Conservation (phyloP, 2,888 invertebrate species). For the Carpatolechia fugitivella region DNA sequence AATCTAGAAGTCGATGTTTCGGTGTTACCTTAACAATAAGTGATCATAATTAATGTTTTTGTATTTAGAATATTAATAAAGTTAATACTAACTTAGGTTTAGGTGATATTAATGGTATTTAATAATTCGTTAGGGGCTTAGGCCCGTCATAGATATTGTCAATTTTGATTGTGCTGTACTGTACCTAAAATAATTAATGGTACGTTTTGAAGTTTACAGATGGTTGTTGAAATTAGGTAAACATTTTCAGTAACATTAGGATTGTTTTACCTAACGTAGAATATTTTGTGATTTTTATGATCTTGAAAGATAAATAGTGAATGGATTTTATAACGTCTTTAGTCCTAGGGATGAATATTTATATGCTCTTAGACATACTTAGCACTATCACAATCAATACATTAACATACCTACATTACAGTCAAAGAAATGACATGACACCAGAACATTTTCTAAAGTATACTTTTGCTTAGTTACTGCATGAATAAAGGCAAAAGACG, state of each 20-base stretch:
- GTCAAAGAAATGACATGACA: slow-evolving; percentile 53
- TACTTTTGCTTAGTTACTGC: slow-evolving; percentile 35
- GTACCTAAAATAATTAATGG: slow-evolving; percentile 53
- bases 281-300: slow-evolving; percentile 35
- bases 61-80: slow-evolving; percentile 27
- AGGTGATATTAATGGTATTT: slow-evolving; percentile 49
- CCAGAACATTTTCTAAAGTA: slow-evolving; percentile 37
- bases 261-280: slow-evolving; percentile 35
- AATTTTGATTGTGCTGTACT: slow-evolving; percentile 53
- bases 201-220: slow-evolving; percentile 72
- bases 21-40: slow-evolving; percentile 27
- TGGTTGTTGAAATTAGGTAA: slow-evolving; percentile 73
- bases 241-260: slow-evolving; percentile 58
- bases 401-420: slow-evolving; percentile 58
- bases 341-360: slow-evolving; percentile 38
- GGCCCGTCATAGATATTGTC: slow-evolving; percentile 47
- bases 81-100: slow-evolving; percentile 33
- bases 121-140: slow-evolving; percentile 61
- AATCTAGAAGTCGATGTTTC: slow-evolving; percentile 38
- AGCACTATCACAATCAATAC: slow-evolving; percentile 58
- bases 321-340: slow-evolving; percentile 41
- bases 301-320: slow-evolving; percentile 44
- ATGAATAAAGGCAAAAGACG: slow-evolving; percentile 28
- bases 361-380: slow-evolving; percentile 37
- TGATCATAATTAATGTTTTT: slow-evolving; percentile 17